Base-by-base conservation (phyloP, 2,888 invertebrate genomes). In the Hydraecia micacea region DNA sequence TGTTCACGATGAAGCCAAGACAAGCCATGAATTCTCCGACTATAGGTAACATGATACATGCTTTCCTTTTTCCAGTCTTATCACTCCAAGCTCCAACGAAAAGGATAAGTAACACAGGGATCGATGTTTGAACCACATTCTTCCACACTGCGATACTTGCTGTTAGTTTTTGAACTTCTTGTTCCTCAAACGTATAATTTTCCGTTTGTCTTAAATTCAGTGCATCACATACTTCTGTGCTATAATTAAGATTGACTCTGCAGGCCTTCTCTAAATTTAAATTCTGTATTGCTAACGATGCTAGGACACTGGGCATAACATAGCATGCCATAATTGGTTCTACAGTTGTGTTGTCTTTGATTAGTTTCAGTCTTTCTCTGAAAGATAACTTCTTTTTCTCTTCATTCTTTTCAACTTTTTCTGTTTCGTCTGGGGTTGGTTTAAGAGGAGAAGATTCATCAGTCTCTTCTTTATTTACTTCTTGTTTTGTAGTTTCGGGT, bases 81-180 rank as follows among this genome's bases (percentile, higher is more conserved):
- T 98, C 98, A 89, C 98, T 98, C 98, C 98, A 98, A 0, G 98
- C 98, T 0, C 99, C 98, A 89, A 98, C 97, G 89, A 99, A 98
- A 77, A 98, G 96, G 81, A 99, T 98, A 63, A 99, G 94, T 66
- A 98, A 92, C 18, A 98, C 98, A n/a, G 98, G 98, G 36, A 99
- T 97, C 1, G 98, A 97, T 80, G 98, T 98, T 92, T 98, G 98
- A 4, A 99, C 96, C 60, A 98, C 97, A 36, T 98, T 98, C 92
- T 98, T 98, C 98, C 98, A 98, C 21, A 98, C 98, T 87, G 98
- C 98, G 97, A 98, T 98, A 36, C 97, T 97, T 0, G 98, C 98
- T 8, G 97, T 98, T 81, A 98, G 94, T 84, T 97, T 97, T 92
- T 98, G 98, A 0, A 98, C 98, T 74, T 97, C 95, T 81, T 97